These are phyloP conservation scores for Brachyptera risi DNA, from an alignment of 2,888 invertebrate genomes.

Conservation along the genomic window DNA sequence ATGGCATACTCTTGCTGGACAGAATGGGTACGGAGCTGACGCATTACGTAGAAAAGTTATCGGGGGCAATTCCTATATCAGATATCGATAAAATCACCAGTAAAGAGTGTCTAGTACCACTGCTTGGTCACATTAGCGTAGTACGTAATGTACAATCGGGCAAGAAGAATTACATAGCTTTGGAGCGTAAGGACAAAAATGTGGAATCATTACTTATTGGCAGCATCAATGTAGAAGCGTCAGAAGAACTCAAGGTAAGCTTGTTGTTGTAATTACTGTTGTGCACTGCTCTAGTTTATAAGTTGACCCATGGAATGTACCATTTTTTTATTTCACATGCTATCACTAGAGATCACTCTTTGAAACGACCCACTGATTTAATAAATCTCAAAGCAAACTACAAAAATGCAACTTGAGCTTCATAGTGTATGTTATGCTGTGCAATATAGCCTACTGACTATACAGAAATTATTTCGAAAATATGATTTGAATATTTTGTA, in stretches of 20 bases:
- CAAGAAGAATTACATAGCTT: conserved; percentile 9
- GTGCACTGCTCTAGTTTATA: too few species aligned
- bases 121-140: conserved; percentile 18
- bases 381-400: too few species aligned
- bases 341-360: too few species aligned
- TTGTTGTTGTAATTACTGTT: too few species aligned
- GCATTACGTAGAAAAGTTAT: conserved; percentile 17
- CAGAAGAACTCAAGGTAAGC: conserved; percentile 27
- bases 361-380: too few species aligned
- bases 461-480: too few species aligned
- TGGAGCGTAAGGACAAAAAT: conserved; percentile 21
- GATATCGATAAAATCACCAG: not conserved
- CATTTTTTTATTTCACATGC: too few species aligned
- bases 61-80: conserved; percentile 24
- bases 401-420: too few species aligned
- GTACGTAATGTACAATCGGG: conserved; percentile 5
- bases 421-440: too few species aligned
- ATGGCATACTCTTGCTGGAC: conserved; percentile 27
- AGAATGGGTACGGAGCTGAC: conserved; percentile 26
- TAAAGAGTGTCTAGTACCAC: not conserved
- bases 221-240: conserved; percentile 22
- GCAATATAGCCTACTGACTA: too few species aligned
- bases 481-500: too few species aligned
- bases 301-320: too few species aligned
- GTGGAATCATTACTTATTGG: conserved; percentile 20